Conservation (phyloP, 2,113 vertebrate species). For the Cariama cristata region DNA sequence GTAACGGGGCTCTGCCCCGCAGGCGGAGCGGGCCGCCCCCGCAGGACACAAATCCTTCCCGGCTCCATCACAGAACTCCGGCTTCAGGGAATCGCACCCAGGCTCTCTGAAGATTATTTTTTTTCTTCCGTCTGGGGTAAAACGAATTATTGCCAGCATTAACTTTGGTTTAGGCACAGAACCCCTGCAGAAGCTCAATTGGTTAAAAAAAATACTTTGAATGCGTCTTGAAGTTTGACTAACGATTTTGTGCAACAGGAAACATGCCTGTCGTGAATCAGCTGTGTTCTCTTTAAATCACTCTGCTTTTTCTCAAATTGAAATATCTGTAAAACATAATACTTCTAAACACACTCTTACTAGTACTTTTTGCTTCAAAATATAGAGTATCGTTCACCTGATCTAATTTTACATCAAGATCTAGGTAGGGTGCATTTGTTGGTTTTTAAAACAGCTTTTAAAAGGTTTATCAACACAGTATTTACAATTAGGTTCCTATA, state of each 20-base stretch:
- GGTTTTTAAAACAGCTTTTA: not conserved
- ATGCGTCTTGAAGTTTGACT: not conserved
- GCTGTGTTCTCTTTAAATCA: not conserved
- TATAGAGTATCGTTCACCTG: not conserved
- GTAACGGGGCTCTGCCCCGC: not conserved
- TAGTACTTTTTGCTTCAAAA: not conserved
- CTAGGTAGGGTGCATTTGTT: not conserved
- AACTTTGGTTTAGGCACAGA: not conserved
- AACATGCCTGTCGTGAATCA: not conserved
- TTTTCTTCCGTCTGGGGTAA: not conserved
- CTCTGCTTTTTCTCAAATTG: not conserved
- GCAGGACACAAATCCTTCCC: not conserved
- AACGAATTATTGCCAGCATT: not conserved
- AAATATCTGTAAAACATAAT: not conserved
- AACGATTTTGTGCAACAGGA: not conserved
- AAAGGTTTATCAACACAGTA: not conserved
- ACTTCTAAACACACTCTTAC: not conserved
- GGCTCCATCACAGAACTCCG: not conserved
- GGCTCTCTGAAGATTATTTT: fast-evolving
- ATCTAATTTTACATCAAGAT: not conserved
- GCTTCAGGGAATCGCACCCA: not conserved
- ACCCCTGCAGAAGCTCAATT: not conserved
- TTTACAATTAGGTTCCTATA: not conserved
- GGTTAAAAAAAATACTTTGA: not conserved
- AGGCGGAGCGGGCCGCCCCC: too few species aligned